These are phyloP conservation scores for Coptodon rendalli DNA, from an alignment of 2,113 vertebrate genomes.

Conservation along the genomic window DNA sequence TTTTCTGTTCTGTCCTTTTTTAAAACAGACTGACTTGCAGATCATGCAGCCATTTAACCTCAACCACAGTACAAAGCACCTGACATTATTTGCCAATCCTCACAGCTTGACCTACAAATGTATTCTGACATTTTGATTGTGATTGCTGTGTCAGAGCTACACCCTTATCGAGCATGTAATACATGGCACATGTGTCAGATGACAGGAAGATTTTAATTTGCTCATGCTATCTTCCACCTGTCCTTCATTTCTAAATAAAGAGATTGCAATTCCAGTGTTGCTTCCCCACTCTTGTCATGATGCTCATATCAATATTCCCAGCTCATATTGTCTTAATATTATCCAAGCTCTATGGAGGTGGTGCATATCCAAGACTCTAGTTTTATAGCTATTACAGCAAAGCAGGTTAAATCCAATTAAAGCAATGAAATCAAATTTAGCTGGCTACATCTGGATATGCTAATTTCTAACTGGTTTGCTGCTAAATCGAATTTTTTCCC, in stretches of 20 bases:
- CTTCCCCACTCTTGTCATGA: neutral
- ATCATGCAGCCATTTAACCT: neutral
- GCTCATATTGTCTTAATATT: slow-evolving; percentile 21
- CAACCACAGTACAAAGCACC: neutral
- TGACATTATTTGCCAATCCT: slow-evolving; percentile 1
- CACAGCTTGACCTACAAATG: neutral
- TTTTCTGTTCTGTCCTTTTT: neutral
- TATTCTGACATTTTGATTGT: slow-evolving; percentile 8
- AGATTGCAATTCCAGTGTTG: slow-evolving; percentile 27
- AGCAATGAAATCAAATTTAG: slow-evolving; percentile 61
- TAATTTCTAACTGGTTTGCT: slow-evolving; percentile 49
- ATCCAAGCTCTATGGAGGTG: neutral
- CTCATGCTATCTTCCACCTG: neutral
- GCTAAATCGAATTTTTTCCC: slow-evolving; percentile 50
- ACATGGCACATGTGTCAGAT: neutral
- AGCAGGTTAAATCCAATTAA: slow-evolving; percentile 68
- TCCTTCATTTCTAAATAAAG: slow-evolving; percentile 28
- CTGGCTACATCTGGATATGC: slow-evolving; percentile 63
- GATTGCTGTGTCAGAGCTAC: neutral
- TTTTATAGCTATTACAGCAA: slow-evolving; percentile 34
- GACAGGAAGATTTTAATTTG: neutral
- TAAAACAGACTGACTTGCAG: neutral
- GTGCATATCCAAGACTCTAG: neutral
- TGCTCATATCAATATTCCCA: slow-evolving; percentile 45
- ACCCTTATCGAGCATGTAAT: neutral